Evolutionary conservation across 2,797 vertebrate species (phyloP).

Genomic region (Varecia variegata): DNA sequence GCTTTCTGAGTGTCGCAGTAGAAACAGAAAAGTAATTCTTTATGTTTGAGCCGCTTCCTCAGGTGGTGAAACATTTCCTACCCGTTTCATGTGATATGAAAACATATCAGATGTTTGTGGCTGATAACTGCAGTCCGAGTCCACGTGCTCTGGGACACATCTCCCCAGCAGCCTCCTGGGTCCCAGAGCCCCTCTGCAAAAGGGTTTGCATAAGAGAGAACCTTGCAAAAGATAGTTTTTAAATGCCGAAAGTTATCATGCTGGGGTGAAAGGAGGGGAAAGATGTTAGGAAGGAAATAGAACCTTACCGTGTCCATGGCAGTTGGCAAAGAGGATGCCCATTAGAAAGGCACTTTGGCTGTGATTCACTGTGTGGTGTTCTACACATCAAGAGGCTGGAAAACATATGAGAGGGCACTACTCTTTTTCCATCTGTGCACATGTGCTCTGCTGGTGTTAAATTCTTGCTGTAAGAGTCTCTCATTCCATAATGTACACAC

Average conservation of each 20-base stretch:
- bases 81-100: neutral
- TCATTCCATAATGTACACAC: conserved; percentile 81
- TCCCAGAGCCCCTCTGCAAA: neutral
- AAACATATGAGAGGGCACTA: conserved; percentile 77
- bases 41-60: neutral
- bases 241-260: neutral
- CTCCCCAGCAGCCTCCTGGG: neutral
- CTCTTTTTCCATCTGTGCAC: conserved; percentile 81
- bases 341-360: neutral
- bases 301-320: neutral
- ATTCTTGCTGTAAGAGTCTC: conserved; percentile 82
- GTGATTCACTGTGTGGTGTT: neutral
- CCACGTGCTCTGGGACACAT: neutral
- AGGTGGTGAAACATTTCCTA: neutral
- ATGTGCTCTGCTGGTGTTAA: conserved; percentile 82
- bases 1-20: neutral
- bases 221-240: neutral
- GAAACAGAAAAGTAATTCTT: neutral
- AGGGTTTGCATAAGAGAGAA: neutral
- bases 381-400: conserved; percentile 61
- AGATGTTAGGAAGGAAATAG: neutral
- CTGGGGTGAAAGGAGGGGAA: neutral
- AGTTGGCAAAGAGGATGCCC: neutral
- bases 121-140: neutral
- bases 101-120: neutral